Base-by-base conservation (phyloP, 2,888 invertebrate genomes). In the Erebia palarica region DNA sequence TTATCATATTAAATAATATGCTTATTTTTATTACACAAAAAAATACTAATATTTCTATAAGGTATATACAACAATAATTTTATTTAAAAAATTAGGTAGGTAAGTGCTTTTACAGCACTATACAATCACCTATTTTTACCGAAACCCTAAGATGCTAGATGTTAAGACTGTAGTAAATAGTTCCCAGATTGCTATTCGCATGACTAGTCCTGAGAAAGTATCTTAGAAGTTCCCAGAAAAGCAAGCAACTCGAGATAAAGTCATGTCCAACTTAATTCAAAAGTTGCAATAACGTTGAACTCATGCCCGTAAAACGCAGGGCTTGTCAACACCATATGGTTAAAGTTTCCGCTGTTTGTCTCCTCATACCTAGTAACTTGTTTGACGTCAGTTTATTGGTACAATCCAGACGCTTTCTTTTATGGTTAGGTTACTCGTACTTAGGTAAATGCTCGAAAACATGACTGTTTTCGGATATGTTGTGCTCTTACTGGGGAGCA, bases 291-390 rank as follows among this genome's bases (percentile, higher is more conserved):
- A 49, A 63, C 47, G 63, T 49, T 63, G 18, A 49, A 49, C 63
- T 63, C 47, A 18, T 63, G 63, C 18, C 73, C 72, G 76, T 80
- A 82, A 81, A 83, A 76, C 76, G 75, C 78, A 77, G 74, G 65
- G 49, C 57, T 73, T 75, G 79, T 78, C 78, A 75, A 75, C 77
- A 73, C 77, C 77, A 75, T 78, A 76, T 82, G 82, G 66, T 77
- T 75, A 58, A 73, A 77, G 76, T 73, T 75, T 71, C 60, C 69
- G 67, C 53, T 73, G 73, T 74, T 72, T 76, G 74, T 77, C 76
- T 74, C 74, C 77, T 71, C 71, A 73, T 74, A 69, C 11, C 27
- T 57, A 71, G 69, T 65, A 18, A 72, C 73, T 66, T 18, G 53
- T 42, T 44, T 63, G 63, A 18, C 47, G 63, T 63, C 47, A 49